Conservation (phyloP, 2,888 invertebrate genomes). For the Neria commutata region DNA sequence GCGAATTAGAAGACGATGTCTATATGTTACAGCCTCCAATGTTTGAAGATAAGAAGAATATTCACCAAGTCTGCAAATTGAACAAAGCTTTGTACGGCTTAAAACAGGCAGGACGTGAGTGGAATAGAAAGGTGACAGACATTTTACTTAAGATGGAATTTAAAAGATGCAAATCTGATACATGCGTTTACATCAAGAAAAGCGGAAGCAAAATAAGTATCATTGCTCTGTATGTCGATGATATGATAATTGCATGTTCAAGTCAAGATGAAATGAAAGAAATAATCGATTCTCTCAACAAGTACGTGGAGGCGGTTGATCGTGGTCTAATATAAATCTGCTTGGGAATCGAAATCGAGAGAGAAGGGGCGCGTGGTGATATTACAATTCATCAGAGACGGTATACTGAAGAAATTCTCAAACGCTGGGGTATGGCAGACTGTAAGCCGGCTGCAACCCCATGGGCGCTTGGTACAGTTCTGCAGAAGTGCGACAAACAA, state of each 20-base stretch:
- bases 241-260: not conserved
- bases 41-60: constrained; percentile 21
- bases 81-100: constrained; percentile 29
- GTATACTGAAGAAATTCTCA: constrained; percentile 9
- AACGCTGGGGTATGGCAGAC: constrained; percentile 15
- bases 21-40: constrained; percentile 26
- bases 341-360: constrained; percentile 18
- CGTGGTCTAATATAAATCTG: constrained; percentile 15
- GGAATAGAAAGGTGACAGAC: constrained; percentile 18
- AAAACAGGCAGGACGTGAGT: constrained; percentile 17
- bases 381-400: constrained; percentile 8
- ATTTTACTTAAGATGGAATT: constrained; percentile 44
- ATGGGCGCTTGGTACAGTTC: constrained; percentile 10
- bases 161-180: constrained; percentile 36
- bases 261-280: not conserved
- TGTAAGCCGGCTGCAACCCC: constrained; percentile 13
- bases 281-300: not conserved
- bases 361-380: constrained; percentile 6
- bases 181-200: constrained; percentile 24
- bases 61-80: constrained; percentile 28
- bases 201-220: constrained; percentile 10
- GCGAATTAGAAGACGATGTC: constrained; percentile 24
- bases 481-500: constrained; percentile 10
- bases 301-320: constrained; percentile 12
- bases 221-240: not conserved